Evolutionary conservation across 1,140 invertebrate genomes (phyloP), one percentile per base, ranked within the genome.

Genomic region (Amphibalanus amphitrite): DNA sequence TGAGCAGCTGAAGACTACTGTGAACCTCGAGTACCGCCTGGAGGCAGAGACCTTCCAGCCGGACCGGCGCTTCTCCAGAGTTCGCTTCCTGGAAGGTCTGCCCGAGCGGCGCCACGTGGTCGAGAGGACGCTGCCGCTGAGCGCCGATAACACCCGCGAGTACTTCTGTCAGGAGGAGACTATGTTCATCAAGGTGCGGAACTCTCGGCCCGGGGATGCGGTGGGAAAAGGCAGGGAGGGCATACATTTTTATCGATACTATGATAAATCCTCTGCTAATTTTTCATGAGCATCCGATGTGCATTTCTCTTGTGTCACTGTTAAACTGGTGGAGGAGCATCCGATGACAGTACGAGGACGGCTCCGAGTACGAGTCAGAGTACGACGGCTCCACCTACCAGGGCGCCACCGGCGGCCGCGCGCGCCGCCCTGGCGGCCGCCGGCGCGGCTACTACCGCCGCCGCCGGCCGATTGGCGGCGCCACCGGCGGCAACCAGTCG

Each of bases 151-250:
- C 74, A 91, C 89, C 0, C 84, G 87, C 73, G 90, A 92, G 78
- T 93, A 93, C 75, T 88, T 92, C 76, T 89, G 89, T 0, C 89
- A 90, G 1, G 90, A 93, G 59, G 86, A 87, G 69, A 72, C 71
- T 70, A 71, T 71, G 65, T 78, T 71, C 74, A 79, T 80, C 75
- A 76, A 73, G 73, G 75, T 72, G 76, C 76, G 70, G 6, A 6
- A 17, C 38, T 38, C 6, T 38, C n/a, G n/a, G n/a, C n/a, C n/a
- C n/a, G n/a, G n/a, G n/a, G n/a, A n/a, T n/a, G n/a, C n/a, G n/a
- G n/a, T n/a, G n/a, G n/a, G n/a, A n/a, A n/a, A n/a, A n/a, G n/a
- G n/a, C n/a, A n/a, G n/a, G n/a, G n/a, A n/a, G n/a, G n/a, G n/a
- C n/a, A n/a, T n/a, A n/a, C n/a, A n/a, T n/a, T n/a, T n/a, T n/a